phyloP scores from a whole-genome alignment of 1,140 invertebrate species.

The Drosophila santomea region DNA sequence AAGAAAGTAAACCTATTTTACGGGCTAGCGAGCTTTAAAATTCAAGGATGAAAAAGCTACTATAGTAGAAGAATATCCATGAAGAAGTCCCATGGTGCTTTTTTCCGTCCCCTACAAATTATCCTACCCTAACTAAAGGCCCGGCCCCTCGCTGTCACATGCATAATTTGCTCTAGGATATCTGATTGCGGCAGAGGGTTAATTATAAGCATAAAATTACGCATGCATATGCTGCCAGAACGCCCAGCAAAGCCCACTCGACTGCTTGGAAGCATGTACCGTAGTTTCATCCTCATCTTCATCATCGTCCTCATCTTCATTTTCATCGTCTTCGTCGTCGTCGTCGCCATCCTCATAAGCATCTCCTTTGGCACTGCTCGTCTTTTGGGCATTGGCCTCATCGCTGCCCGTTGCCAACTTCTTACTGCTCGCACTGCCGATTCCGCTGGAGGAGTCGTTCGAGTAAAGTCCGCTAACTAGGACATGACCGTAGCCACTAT shows the following conservation, averaged over 20 bases:
- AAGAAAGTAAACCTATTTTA: too few relatives aligned
- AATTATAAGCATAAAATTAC: constrained; percentile 68
- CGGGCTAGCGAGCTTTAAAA: too few relatives aligned
- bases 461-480: constrained; percentile 32
- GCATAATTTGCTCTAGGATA: constrained; percentile 65
- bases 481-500: constrained; percentile 59
- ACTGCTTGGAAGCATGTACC: constrained; percentile 48
- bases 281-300: constrained; percentile 67
- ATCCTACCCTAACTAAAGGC: constrained; percentile 10
- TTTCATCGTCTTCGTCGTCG: constrained; percentile 46
- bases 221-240: constrained; percentile 51
- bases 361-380: constrained; percentile 30
- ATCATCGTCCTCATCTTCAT: constrained; percentile 42
- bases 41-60: too few relatives aligned
- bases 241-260: constrained; percentile 12
- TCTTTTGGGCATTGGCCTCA: constrained; percentile 31
- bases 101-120: neutral
- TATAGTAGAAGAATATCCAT: neutral
- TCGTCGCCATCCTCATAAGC: constrained; percentile 43
- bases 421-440: constrained; percentile 47
- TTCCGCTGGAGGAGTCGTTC: constrained; percentile 41
- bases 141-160: constrained; percentile 48
- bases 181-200: constrained; percentile 42
- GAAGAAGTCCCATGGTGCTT: too few relatives aligned
- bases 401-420: constrained; percentile 48